phyloP scores from a whole-genome alignment of 2,113 vertebrate species.

The Ophiodon elongatus region DNA sequence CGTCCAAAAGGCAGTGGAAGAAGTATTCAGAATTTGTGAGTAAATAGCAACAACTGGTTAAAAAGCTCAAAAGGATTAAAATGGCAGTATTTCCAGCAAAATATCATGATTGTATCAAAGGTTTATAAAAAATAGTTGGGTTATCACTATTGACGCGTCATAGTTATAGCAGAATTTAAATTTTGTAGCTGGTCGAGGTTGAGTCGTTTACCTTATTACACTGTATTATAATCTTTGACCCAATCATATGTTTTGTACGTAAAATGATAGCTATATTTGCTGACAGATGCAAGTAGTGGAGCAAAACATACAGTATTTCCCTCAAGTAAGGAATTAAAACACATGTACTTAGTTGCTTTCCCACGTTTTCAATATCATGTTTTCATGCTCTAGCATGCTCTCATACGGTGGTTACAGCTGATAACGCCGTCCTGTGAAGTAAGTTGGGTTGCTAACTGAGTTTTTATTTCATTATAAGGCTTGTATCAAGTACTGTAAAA shows the following conservation, averaged over 20 bases:
- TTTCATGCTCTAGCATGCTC: no score
- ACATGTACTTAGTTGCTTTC: no score
- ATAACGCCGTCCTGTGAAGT: slow-evolving; percentile 34
- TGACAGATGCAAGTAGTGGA: neutral
- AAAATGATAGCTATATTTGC: neutral
- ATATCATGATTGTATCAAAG: neutral
- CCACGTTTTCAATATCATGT: neutral
- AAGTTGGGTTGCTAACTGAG: slow-evolving; percentile 8
- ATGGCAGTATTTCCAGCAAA: neutral
- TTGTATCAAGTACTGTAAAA: neutral
- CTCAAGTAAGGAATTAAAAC: neutral
- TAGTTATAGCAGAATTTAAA: neutral
- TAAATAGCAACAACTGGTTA: neutral
- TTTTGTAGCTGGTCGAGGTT: neutral
- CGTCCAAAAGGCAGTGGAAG: neutral
- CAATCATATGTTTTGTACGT: no score
- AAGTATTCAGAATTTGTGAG: neutral
- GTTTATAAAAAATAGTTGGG: neutral
- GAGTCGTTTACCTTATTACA: neutral
- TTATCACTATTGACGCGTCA: neutral
- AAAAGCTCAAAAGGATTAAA: neutral
- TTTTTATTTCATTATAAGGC: neutral
- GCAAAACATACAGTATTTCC: neutral
- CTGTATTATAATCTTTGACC: neutral
- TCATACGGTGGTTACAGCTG: no score